Base-by-base conservation (phyloP, 2,113 vertebrate species). In the Paedocypris sp. region DNA sequence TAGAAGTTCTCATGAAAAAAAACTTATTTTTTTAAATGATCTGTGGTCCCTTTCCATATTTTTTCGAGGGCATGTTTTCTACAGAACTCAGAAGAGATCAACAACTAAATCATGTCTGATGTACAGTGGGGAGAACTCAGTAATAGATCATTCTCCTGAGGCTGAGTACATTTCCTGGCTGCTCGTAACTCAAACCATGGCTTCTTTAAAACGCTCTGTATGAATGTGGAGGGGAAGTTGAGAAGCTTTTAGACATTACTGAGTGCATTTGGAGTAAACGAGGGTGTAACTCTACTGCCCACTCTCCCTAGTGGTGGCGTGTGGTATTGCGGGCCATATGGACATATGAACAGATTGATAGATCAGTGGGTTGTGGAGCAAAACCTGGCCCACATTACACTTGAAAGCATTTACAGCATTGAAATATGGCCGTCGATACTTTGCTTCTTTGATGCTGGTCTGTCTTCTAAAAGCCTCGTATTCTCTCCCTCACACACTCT, bases 151-250 rank as follows among this genome's bases (percentile, higher is more conserved):
- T 66, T 66, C 68, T 68, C 68, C 61, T 39, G 59, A 66, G 72
- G 42, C 45, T 62, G 72, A 64, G 66, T 65, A 51, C 66, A 71
- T 74, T 74, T 74, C 69, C 69, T 66, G 68, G 53, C 66, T 66
- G 65, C 58, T 68, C 49, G 72, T 68, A 74, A 74, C 62, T 50
- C 62, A 74, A 65, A 64, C 72, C 68, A 63, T 53, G 25, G 47
- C 58, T 70, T 57, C 57, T 66, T 66, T 66, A 70, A 68, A 69
- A 68, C 56, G 49, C 64, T 61, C 36, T 41, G 46, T 50, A 48
- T 62, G 46, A 63, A 46, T 39, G 48, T 39, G 48, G 53, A 73
- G 53, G 35, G 62, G 53, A 59, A 48, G 52, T 64, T 9, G 36
- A 60, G 52, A 73, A 47, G 71, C 67, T 70, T 73, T 73, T 70